Percentiles rank a stretch among this genome's conserved stretches.
Conservation (phyloP, 2,888 invertebrate genomes). For the Cecidostiba fungosa region DNA sequence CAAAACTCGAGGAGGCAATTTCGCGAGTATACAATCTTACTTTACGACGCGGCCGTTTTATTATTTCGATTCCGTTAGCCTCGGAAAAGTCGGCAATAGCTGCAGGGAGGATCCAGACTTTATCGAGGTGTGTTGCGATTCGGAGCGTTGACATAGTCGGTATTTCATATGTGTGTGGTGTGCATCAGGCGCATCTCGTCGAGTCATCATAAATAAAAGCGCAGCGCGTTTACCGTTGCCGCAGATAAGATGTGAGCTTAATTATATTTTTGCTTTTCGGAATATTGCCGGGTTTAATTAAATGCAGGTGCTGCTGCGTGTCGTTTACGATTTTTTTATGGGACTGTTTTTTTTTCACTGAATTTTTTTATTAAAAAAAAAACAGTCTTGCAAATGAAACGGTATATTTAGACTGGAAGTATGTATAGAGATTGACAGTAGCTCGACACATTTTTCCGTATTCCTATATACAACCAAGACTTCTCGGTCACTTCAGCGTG, state of each 20-base stretch:
- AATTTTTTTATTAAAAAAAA: neutral
- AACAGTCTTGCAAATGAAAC: neutral
- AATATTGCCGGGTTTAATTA: neutral
- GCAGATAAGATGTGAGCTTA: neutral
- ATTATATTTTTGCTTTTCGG: neutral
- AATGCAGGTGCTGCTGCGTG: neutral
- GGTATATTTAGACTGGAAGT: neutral
- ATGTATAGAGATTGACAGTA: neutral
- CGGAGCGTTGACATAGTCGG: neutral
- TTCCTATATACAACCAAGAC: neutral
- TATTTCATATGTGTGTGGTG: neutral
- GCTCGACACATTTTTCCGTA: neutral
- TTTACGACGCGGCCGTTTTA: conserved; percentile 36
- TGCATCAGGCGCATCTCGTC: neutral
- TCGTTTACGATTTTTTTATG: no score
- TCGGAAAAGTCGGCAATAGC: conserved; percentile 23
- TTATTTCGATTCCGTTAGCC: conserved; percentile 46
- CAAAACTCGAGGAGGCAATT: neutral
- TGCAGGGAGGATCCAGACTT: neutral
- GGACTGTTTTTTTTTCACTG: no score
- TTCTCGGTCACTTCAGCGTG: neutral
- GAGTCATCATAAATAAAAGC: conserved; percentile 3
- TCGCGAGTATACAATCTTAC: conserved; percentile 7
- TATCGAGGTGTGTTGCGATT: conserved; percentile 8
- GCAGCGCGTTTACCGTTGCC: neutral